Evolutionary conservation across 2,113 vertebrate genomes (phyloP).

Genomic region (Uria lomvia): DNA sequence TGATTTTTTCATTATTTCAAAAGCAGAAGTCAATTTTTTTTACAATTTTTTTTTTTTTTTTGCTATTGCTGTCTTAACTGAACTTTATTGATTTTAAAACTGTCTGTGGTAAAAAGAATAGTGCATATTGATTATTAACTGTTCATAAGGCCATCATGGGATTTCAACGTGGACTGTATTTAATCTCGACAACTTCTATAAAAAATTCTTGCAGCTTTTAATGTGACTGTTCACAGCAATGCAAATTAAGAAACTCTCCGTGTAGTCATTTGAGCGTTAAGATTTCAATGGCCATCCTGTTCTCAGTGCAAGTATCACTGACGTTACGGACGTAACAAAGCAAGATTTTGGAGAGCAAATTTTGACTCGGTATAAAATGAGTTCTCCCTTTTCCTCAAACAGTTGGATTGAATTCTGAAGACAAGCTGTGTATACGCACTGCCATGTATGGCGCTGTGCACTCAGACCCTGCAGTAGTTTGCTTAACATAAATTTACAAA

Average conservation of each 20-base stretch:
- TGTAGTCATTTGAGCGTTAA: not conserved
- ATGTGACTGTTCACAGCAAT: not conserved
- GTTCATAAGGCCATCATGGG: conserved; percentile 33
- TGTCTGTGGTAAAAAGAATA: conserved; percentile 19
- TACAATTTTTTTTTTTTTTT: not conserved
- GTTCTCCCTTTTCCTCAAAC: not conserved
- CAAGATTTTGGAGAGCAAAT: not conserved
- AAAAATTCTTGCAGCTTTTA: not conserved
- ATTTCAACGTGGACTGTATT: not conserved
- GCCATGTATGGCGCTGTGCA: not conserved
- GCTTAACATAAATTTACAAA: not conserved
- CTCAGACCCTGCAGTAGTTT: not conserved
- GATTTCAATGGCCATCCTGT: not conserved
- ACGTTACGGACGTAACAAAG: not conserved
- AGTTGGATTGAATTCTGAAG: not conserved
- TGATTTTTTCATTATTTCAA: not conserved
- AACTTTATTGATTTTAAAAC: not conserved
- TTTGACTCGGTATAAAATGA: not conserved
- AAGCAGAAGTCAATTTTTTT: not conserved
- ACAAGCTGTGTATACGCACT: not conserved
- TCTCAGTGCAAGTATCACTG: not conserved
- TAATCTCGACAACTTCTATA: not conserved
- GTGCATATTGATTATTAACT: conserved; percentile 21
- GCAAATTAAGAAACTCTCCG: not conserved
- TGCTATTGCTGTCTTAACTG: conserved; percentile 40